These are phyloP conservation scores for Hystrix cristata DNA, from an alignment of 2,113 vertebrate genomes.

Conservation along the genomic window DNA sequence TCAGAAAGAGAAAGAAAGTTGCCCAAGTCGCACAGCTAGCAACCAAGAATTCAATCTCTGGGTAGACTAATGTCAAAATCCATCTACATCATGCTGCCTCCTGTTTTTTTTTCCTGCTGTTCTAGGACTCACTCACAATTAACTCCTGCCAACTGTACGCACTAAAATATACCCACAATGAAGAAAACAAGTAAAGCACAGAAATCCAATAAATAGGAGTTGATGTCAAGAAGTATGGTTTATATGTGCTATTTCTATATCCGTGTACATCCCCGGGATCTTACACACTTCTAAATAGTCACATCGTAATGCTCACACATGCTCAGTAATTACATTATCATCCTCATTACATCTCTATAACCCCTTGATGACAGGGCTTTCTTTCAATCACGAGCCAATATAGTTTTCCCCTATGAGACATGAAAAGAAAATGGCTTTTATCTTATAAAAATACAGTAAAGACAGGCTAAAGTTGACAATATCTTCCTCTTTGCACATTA, in stretches of 20 bases:
- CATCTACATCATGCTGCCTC: neutral
- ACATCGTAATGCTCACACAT: neutral
- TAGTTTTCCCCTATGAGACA: neutral
- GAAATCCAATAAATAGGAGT: constrained; percentile 18
- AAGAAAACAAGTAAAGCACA: constrained; percentile 36
- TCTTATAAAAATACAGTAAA: constrained; percentile 45
- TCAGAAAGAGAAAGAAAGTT: constrained; percentile 31
- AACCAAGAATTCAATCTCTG: neutral
- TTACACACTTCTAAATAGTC: neutral
- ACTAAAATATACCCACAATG: neutral
- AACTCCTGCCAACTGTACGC: neutral
- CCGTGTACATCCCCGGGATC: neutral
- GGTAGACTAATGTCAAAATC: neutral
- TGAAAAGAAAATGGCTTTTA: constrained; percentile 26
- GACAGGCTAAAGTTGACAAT: neutral
- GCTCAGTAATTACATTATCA: constrained; percentile 42
- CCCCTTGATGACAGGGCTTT: neutral
- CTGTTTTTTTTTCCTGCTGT: neutral
- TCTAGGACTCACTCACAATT: neutral
- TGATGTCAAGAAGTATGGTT: neutral
- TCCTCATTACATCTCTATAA: constrained; percentile 4
- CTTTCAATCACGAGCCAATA: constrained; percentile 61
- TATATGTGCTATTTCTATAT: neutral
- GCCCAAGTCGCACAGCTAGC: neutral
- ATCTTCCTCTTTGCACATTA: neutral